These are phyloP conservation scores for Eremophila alpestris DNA, from an alignment of 2,797 vertebrate genomes.

Conservation along the genomic window DNA sequence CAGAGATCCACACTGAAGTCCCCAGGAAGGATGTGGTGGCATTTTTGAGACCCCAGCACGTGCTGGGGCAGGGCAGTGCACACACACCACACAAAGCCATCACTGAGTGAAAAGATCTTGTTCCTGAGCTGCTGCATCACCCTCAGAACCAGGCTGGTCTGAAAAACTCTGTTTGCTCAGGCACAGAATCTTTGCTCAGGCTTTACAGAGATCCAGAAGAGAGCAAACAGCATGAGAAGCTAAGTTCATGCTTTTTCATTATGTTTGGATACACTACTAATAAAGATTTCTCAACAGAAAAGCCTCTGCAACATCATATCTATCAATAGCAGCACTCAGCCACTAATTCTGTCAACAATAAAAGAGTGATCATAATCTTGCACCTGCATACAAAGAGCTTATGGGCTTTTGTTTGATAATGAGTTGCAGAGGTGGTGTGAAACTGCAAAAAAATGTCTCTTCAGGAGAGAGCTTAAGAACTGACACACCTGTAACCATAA, in stretches of 20 bases:
- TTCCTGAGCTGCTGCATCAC: neutral
- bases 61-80: fast-evolving
- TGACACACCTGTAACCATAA: neutral
- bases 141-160: neutral
- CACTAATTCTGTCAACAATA: conserved; percentile 24
- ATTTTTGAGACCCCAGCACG: neutral
- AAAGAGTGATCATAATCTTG: conserved; percentile 32
- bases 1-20: neutral
- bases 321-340: conserved; percentile 17
- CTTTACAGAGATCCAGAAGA: conserved; percentile 6
- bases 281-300: conserved; percentile 37
- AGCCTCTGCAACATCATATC: neutral
- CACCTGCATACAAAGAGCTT: conserved; percentile 33
- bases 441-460: neutral
- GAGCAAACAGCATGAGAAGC: conserved; percentile 18
- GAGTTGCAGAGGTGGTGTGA: neutral
- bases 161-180: conserved; percentile 5
- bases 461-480: neutral
- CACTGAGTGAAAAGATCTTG: neutral
- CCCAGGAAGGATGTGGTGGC: neutral
- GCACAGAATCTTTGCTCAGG: neutral
- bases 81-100: fast-evolving
- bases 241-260: conserved; percentile 35
- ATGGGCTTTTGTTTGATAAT: conserved; percentile 28
- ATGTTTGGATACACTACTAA: conserved; percentile 42